Evolutionary conservation across 2,797 vertebrate genomes (phyloP).

Genomic region (Gymnothorax javanicus): DNA sequence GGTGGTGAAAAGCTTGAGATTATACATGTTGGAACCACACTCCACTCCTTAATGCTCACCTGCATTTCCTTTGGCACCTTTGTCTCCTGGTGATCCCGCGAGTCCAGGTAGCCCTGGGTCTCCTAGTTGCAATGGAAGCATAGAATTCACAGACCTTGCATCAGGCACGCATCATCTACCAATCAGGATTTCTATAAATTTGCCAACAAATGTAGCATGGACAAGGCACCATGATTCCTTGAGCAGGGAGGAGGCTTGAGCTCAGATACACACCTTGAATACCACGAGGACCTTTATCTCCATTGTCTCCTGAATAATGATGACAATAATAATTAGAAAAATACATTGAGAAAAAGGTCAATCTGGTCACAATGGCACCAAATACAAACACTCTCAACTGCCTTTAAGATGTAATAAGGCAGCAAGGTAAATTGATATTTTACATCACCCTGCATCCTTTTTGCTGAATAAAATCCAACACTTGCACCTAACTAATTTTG

Average conservation of each 20-base stretch:
- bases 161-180: neutral
- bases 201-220: neutral
- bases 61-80: constrained; percentile 83
- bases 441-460: too few species aligned
- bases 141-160: neutral
- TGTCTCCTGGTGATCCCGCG: constrained; percentile 79
- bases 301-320: constrained; percentile 79
- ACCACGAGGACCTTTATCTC: constrained; percentile 86
- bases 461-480: too few species aligned
- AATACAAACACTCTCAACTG: neutral
- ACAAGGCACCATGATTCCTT: neutral
- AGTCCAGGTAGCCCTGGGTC: constrained; percentile 80
- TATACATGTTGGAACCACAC: neutral
- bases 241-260: neutral
- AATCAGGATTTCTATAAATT: neutral
- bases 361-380: neutral
- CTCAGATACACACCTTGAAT: constrained; percentile 79
- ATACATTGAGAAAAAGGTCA: neutral
- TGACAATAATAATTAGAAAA: neutral
- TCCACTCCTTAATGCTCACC: constrained; percentile 69
- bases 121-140: constrained; percentile 62
- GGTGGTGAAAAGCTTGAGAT: neutral
- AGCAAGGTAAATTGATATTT: neutral
- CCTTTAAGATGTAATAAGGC: neutral
- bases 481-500: too few species aligned